Conservation (phyloP, 2,113 vertebrate genomes). For the Noturus placidus region DNA sequence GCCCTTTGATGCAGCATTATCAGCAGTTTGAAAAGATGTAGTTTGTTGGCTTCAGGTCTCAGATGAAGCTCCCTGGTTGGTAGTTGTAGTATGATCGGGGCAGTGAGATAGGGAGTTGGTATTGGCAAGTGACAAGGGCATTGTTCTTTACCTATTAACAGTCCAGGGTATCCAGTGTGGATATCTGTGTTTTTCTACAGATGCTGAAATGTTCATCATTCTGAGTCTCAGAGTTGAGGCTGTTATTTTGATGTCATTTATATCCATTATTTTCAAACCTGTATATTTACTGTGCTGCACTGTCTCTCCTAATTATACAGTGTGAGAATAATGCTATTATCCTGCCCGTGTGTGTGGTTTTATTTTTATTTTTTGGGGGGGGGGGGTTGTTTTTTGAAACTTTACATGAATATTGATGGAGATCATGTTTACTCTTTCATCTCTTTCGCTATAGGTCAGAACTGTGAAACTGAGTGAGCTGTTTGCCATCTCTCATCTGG, state of each 20-base stretch:
- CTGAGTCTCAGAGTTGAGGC: neutral
- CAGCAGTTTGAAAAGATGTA: no score
- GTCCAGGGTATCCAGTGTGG: neutral
- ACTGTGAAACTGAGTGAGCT: slow-evolving; percentile 81
- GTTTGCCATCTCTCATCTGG: slow-evolving; percentile 80
- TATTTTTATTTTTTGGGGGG: no score
- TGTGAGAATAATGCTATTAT: neutral
- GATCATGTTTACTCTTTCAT: neutral
- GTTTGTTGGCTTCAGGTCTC: no score
- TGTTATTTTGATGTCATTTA: neutral
- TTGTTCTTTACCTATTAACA: neutral
- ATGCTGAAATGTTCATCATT: neutral
- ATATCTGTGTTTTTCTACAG: neutral
- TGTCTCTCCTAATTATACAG: neutral
- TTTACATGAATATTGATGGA: neutral
- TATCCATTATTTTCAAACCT: neutral
- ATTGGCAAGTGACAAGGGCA: neutral
- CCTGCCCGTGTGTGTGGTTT: neutral
- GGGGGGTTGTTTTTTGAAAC: neutral
- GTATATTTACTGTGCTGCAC: neutral
- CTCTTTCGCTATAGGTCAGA: slow-evolving; percentile 67
- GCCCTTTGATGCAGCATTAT: no score
- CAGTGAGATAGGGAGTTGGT: neutral
- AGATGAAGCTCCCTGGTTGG: neutral
- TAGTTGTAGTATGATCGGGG: neutral